Evolutionary conservation across 2,888 invertebrate species (phyloP), one percentile per base, ranked within the genome.

Genomic region (Nysson spinosus): DNA sequence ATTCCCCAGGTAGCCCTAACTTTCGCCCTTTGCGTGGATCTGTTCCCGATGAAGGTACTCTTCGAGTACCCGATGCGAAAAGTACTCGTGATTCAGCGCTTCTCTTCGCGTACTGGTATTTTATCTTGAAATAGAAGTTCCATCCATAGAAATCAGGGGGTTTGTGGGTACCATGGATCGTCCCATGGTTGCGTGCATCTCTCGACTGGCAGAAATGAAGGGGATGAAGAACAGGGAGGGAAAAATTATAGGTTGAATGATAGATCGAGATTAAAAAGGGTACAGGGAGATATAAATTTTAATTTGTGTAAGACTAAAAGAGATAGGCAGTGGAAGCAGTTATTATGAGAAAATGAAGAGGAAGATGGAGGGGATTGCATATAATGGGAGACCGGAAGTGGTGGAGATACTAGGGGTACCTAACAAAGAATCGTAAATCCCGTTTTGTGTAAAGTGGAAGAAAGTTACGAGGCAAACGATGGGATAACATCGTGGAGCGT

Each of bases 1-100:
- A 77, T 76, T 70, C 75, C 71, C 69, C 34, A 42, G 63, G 65
- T 69, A 72, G 56, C 71, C 66, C 73, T 71, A 78, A 78, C 75
- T 76, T 74, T 70, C 71, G 57, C 57, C 60, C 63, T 37, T 49
- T 42, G 28, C 52, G 52, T 44, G 40, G 5, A 32, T n/a, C n/a
- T n/a, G 20, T 26, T 16, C 54, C 22, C 39, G 12, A 50, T 37
- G 51, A 20, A 37, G 37, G 7, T 37, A 11, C 30, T 12, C 40
- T 12, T 20, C 34, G 20, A 24, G 14, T 55, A 40, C 26, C 30
- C 35, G 57, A 35, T 49, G 44, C 55, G 66, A 58, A 70, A 68
- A 69, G 54, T 60, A 67, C 17, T 51, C 62, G 69, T 60, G 57
- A 35, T 34, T 44, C n/a, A 44, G 39, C 64, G 34, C 30, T 47